These are phyloP conservation scores for Drosophila subpulchrella DNA, from an alignment of 1,140 invertebrate genomes.

Conservation along the genomic window DNA sequence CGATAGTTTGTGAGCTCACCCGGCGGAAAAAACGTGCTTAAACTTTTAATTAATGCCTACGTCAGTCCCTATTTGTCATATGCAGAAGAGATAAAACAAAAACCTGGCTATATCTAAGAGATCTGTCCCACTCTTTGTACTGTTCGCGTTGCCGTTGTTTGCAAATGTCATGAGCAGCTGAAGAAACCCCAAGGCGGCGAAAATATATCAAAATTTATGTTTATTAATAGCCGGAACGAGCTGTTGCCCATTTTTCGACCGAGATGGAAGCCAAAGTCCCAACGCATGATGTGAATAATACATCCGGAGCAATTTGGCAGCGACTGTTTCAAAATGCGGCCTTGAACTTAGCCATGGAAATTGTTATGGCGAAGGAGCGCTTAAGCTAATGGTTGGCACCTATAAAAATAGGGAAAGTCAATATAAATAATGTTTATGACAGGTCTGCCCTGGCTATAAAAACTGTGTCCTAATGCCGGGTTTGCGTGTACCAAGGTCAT, in stretches of 20 bases:
- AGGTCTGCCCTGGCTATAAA: slow-evolving; percentile 48
- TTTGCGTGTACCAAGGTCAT: slow-evolving; percentile 50
- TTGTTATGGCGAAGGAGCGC: slow-evolving; percentile 29
- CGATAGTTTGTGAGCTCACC: slow-evolving; percentile 27
- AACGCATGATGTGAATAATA: slow-evolving; percentile 52
- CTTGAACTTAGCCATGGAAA: slow-evolving; percentile 65
- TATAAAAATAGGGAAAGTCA: slow-evolving; percentile 60
- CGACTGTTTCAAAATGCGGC: slow-evolving; percentile 22
- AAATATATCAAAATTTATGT: slow-evolving; percentile 64
- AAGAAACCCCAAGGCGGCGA: slow-evolving; percentile 18
- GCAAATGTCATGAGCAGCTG: slow-evolving; percentile 53
- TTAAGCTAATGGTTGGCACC: slow-evolving; percentile 58
- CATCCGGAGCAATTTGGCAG: slow-evolving; percentile 47
- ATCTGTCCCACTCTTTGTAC: slow-evolving; percentile 18
- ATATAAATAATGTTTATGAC: slow-evolving; percentile 72
- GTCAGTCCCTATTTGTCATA: slow-evolving; percentile 9
- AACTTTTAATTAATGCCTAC: slow-evolving; percentile 39
- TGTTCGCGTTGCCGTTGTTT: slow-evolving; percentile 22
- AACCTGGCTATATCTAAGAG: slow-evolving; percentile 9
- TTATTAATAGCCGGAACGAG: slow-evolving; percentile 63
- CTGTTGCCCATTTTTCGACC: slow-evolving; percentile 38
- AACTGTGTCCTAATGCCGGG: slow-evolving; percentile 44
- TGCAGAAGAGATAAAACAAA: slow-evolving; percentile 12
- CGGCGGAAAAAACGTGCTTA: slow-evolving; percentile 45
- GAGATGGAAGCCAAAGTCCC: slow-evolving; percentile 40